A percentile compares a stretch with the other conserved stretches of the same genome.
Conservation (phyloP, 2,113 vertebrate species). For the Planiliza haematocheilus region DNA sequence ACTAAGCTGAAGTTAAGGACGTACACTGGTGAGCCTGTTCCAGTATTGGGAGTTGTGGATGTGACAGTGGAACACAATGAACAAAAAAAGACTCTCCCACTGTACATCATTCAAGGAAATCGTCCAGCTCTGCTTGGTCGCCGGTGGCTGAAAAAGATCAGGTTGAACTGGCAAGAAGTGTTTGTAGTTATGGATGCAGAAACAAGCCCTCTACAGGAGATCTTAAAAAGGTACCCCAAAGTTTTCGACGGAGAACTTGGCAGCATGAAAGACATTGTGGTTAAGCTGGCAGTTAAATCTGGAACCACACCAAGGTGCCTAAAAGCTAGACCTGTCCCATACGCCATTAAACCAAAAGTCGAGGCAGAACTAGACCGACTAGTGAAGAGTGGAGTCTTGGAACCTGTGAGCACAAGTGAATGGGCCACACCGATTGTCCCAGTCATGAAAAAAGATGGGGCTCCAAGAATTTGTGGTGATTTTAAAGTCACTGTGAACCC, state of each 20-base stretch:
- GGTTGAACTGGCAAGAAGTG: constrained; percentile 33
- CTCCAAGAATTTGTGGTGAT: not conserved
- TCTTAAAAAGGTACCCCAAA: not conserved
- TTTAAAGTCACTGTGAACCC: not conserved
- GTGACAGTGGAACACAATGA: not conserved
- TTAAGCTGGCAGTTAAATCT: not conserved
- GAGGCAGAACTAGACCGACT: not conserved
- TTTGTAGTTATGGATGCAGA: not conserved
- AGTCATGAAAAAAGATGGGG: constrained; percentile 16
- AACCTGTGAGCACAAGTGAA: constrained; percentile 13
- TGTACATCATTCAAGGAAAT: constrained; percentile 35
- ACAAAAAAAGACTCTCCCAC: not conserved
- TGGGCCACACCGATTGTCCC: constrained; percentile 4
- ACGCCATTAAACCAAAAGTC: not conserved
- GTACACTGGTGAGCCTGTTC: constrained; percentile 5
- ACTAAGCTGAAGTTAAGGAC: constrained; percentile 13
- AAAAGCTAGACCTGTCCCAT: constrained; percentile 5
- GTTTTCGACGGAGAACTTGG: constrained; percentile 15
- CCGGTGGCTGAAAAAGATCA: not conserved
- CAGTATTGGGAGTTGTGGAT: not conserved
- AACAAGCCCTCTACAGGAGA: constrained; percentile 1
- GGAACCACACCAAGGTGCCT: not conserved
- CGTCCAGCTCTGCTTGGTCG: constrained; percentile 21
- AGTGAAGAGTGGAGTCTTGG: not conserved
- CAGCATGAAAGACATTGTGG: not conserved